A percentile compares a stretch with the other conserved stretches of the same genome.
Evolutionary conservation across 30 jellyfish, hydroid and myxozoan genomes (phyloP).

Genomic region (Aurelia sp.): DNA sequence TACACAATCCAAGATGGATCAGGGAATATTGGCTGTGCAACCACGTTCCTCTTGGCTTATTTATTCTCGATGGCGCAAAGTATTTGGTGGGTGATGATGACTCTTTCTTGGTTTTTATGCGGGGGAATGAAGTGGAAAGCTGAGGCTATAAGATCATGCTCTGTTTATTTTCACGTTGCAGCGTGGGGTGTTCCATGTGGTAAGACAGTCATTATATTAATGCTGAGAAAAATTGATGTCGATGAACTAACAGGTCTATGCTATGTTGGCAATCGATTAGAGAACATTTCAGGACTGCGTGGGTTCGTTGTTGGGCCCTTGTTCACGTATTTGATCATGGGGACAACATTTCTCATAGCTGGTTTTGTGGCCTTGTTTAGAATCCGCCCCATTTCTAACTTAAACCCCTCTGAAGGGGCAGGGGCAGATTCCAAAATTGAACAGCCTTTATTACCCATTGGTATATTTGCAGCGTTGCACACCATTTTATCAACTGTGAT

Average conservation of each 20-base stretch:
- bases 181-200: constrained; percentile 99
- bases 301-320: constrained; percentile 96
- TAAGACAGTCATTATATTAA: constrained; percentile 82
- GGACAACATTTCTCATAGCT: constrained; percentile 85
- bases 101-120: constrained; percentile 88
- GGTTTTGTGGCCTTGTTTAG: constrained; percentile 84
- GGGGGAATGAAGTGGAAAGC: constrained; percentile 95
- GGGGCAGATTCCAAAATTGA: constrained; percentile 64
- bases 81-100: constrained; percentile 98
- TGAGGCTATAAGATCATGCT: constrained; percentile 74
- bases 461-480: constrained; percentile 86
- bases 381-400: constrained; percentile 74
- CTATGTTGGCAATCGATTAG: constrained; percentile 95
- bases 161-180: constrained; percentile 85
- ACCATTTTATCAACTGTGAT: constrained; percentile 84
- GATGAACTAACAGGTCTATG: constrained; percentile 97
- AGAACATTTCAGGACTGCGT: constrained; percentile 88
- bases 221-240: constrained; percentile 92
- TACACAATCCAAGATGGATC: constrained; percentile 92
- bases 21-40: constrained; percentile 96
- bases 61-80: constrained; percentile 95
- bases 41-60: constrained; percentile 88
- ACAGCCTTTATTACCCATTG: constrained; percentile 71
- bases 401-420: constrained; percentile 27
- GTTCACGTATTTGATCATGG: constrained; percentile 91